Conservation (phyloP, 2,113 vertebrate genomes). For the Cyanistes caeruleus region DNA sequence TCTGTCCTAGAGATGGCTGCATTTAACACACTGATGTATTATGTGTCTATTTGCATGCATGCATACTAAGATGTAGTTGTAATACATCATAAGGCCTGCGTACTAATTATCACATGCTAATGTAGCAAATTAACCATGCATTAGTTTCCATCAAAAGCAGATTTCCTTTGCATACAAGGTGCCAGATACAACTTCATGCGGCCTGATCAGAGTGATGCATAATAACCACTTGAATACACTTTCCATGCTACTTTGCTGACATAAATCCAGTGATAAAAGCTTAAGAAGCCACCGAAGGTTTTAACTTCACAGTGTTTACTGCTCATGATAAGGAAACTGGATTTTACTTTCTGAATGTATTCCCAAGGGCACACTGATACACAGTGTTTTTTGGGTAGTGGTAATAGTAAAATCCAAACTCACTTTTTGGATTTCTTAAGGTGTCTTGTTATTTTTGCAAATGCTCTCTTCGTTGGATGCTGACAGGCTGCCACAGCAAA, state of each 20-base stretch:
- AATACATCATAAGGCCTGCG: neutral
- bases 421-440: neutral
- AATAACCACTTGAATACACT: neutral
- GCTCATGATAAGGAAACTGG: neutral
- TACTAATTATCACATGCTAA: conserved; percentile 40
- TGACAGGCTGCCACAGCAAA: neutral
- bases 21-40: neutral
- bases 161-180: neutral
- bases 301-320: neutral
- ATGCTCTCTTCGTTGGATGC: neutral
- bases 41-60: neutral
- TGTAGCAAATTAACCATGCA: neutral
- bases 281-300: neutral
- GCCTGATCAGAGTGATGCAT: neutral
- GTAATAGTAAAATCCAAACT: neutral
- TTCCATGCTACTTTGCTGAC: neutral
- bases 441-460: neutral
- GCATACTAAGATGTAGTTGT: neutral
- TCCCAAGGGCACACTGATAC: neutral
- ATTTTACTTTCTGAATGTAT: neutral
- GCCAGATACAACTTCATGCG: neutral
- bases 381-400: neutral
- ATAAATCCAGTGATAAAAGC: conserved; percentile 3
- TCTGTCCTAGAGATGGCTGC: neutral
- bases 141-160: conserved; percentile 11